phyloP scores from a whole-genome alignment of 2,888 invertebrate genomes.

The Rhagophthalmus giganteus region DNA sequence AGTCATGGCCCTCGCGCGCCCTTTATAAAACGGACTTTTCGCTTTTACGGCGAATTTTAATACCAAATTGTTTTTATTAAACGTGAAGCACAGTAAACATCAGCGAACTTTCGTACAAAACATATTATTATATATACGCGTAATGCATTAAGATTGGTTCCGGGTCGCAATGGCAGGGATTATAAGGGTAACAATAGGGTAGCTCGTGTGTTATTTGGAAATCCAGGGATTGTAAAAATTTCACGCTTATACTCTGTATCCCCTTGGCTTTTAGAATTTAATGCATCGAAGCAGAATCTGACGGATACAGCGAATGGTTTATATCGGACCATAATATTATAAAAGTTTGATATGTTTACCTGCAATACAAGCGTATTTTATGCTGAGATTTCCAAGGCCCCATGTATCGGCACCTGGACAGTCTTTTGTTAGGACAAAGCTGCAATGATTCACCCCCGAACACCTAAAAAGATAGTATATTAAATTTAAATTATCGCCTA shows the following conservation, averaged over 20 bases:
- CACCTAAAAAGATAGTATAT: too few species aligned
- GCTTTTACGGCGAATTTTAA: too few species aligned
- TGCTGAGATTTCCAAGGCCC: constrained; percentile 67
- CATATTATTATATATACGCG: neutral
- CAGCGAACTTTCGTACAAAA: too few species aligned
- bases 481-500: too few species aligned
- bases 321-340: too few species aligned
- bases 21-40: too few species aligned
- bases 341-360: constrained; percentile 59
- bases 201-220: constrained; percentile 33
- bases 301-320: neutral
- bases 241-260: constrained; percentile 24
- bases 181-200: constrained; percentile 22
- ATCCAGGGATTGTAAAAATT: constrained; percentile 38
- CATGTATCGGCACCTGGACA: constrained; percentile 66
- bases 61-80: constrained; percentile 1
- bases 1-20: too few species aligned
- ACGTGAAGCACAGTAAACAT: neutral
- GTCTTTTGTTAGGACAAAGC: constrained; percentile 67
- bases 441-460: constrained; percentile 75
- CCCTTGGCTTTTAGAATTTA: constrained; percentile 10
- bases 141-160: constrained; percentile 11
- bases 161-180: constrained; percentile 17
- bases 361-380: constrained; percentile 76
- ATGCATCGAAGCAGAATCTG: constrained; percentile 11